Conservation (phyloP, 2,797 vertebrate species). For the Melanogrammus aeglefinus region DNA sequence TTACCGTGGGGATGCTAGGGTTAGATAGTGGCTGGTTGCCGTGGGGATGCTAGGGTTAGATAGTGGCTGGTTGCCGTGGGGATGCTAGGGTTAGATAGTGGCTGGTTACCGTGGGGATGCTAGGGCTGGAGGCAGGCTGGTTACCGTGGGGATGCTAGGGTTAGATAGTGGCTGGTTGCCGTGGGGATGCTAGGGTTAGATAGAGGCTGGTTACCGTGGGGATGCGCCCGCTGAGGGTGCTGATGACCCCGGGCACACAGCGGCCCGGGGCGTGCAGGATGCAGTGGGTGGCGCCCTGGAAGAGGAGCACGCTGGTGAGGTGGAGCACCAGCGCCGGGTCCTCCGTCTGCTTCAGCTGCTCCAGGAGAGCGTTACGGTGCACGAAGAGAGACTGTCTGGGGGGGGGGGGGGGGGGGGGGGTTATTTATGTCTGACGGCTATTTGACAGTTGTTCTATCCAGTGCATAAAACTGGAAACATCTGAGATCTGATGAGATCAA, state of each 20-base stretch:
- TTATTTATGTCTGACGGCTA: too few relatives aligned
- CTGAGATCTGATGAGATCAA: too few relatives aligned
- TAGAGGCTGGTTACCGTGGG: slow-evolving; percentile 71
- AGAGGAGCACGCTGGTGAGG: slow-evolving; percentile 87
- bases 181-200: too few relatives aligned
- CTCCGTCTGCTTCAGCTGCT: slow-evolving; percentile 87
- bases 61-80: background rate
- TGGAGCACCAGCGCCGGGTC: slow-evolving; percentile 91
- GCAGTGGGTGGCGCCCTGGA: slow-evolving; percentile 85
- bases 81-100: too few relatives aligned
- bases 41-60: too few relatives aligned
- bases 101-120: too few relatives aligned
- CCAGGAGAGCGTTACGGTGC: slow-evolving; percentile 87
- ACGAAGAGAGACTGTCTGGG: slow-evolving; percentile 79
- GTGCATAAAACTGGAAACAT: too few relatives aligned
- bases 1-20: too few relatives aligned
- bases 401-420: background rate
- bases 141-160: too few relatives aligned
- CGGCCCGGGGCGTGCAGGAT: slow-evolving; percentile 94
- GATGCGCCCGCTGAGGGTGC: slow-evolving; percentile 80
- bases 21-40: background rate
- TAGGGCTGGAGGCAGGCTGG: too few relatives aligned
- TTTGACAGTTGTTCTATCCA: too few relatives aligned
- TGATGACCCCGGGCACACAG: slow-evolving; percentile 92
- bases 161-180: too few relatives aligned